Conservation (phyloP, 2,888 invertebrate genomes). For the Trissoscelio sp. region DNA sequence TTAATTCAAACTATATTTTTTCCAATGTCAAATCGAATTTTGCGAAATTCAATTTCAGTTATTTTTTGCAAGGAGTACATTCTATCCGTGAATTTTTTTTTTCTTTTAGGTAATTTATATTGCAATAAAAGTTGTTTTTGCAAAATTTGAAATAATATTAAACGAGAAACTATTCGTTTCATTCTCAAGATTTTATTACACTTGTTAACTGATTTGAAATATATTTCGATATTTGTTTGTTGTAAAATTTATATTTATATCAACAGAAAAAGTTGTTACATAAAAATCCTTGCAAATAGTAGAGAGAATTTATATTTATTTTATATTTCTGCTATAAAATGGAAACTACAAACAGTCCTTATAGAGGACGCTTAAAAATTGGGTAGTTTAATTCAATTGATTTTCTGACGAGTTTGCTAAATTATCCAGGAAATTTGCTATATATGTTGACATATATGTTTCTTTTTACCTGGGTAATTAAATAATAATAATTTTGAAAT, state of each 20-base stretch:
- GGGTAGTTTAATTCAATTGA: not conserved
- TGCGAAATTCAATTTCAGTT: no score
- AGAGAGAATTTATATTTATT: no score
- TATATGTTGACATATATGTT: no score
- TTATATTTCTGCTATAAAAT: not conserved
- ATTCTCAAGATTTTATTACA: not conserved
- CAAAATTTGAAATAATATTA: not conserved
- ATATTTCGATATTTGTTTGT: conserved; percentile 3
- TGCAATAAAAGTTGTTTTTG: no score
- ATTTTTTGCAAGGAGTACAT: no score
- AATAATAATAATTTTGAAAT: no score
- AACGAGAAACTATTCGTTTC: not conserved
- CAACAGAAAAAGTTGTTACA: not conserved
- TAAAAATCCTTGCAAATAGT: conserved; percentile 12
- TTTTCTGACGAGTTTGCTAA: not conserved
- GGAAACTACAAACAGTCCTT: not conserved
- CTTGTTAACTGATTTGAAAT: not conserved
- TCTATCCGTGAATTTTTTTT: no score
- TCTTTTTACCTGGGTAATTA: no score
- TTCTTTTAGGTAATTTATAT: no score
- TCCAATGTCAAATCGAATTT: no score
- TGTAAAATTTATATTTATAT: not conserved
- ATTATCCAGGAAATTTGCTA: no score
- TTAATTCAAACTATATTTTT: no score
- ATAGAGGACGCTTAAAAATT: not conserved